A percentile compares a stretch with the other conserved stretches of the same genome.
phyloP scores from a whole-genome alignment of 2,113 vertebrate genomes.

The Halcyon malimbica region DNA sequence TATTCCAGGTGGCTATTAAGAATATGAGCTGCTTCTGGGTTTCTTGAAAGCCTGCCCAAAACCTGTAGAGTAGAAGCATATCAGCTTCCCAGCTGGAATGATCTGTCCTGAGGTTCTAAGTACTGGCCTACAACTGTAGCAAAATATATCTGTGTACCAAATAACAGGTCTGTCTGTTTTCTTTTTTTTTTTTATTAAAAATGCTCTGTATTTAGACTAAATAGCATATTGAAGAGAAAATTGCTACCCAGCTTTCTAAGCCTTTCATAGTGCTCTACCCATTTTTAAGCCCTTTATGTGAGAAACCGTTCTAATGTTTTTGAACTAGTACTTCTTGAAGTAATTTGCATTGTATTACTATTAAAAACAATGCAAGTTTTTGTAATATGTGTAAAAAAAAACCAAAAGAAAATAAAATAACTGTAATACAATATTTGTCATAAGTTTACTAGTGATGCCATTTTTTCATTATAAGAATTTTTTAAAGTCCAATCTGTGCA shows the following conservation, averaged over 20 bases:
- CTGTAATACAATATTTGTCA: not conserved
- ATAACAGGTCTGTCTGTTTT: not conserved
- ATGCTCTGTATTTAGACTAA: not conserved
- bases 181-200: not conserved
- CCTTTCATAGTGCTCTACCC: not conserved
- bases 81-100: not conserved
- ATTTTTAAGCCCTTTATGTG: not conserved
- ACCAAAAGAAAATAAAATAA: not conserved
- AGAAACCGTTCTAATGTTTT: not conserved
- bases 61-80: not conserved
- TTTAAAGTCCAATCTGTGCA: rapidly evolving
- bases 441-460: not conserved
- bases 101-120: not conserved
- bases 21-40: not conserved
- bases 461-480: not conserved
- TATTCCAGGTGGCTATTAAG: not conserved
- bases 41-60: not conserved
- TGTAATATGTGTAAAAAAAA: not conserved
- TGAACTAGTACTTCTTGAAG: not conserved
- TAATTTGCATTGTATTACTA: not conserved
- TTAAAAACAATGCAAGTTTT: not conserved
- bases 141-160: not conserved
- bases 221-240: not conserved
- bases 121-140: not conserved
- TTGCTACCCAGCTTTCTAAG: not conserved